Percentiles rank a stretch among this genome's conserved stretches.
Conservation (phyloP, 2,113 vertebrate species). For the Mobula birostris region DNA sequence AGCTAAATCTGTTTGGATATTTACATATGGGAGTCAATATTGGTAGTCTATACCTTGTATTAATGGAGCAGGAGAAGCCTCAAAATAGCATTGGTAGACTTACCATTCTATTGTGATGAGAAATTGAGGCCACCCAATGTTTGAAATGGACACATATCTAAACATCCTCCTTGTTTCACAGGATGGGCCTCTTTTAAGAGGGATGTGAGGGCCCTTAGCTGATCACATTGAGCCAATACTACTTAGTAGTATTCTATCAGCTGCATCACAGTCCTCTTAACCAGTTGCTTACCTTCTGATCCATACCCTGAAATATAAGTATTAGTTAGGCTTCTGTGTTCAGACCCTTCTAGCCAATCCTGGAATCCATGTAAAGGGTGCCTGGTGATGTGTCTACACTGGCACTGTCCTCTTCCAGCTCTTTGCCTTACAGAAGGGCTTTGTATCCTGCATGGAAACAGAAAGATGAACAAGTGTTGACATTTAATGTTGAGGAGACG, state of each 20-base stretch:
- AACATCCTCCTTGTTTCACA: neutral
- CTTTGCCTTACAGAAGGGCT: neutral
- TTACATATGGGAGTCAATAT: neutral
- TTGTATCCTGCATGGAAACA: neutral
- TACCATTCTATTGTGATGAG: too few species aligned
- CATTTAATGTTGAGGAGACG: neutral
- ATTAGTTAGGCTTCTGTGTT: too few species aligned
- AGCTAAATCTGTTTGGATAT: neutral
- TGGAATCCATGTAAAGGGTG: too few species aligned
- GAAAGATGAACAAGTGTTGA: neutral
- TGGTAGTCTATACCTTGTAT: neutral
- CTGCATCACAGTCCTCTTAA: neutral
- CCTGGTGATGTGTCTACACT: neutral
- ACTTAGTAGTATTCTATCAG: neutral
- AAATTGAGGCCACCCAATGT: neutral
- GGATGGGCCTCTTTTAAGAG: neutral
- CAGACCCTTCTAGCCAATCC: neutral
- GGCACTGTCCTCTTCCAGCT: neutral
- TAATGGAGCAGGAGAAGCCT: neutral
- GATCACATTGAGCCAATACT: neutral
- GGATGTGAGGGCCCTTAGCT: neutral
- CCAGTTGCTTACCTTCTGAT: neutral
- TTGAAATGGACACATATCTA: neutral
- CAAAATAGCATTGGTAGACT: neutral
- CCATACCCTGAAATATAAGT: neutral